Evolutionary conservation across 2,888 invertebrate genomes (phyloP), one percentile per base, ranked within the genome.

Genomic region (Agrochola circellaris): DNA sequence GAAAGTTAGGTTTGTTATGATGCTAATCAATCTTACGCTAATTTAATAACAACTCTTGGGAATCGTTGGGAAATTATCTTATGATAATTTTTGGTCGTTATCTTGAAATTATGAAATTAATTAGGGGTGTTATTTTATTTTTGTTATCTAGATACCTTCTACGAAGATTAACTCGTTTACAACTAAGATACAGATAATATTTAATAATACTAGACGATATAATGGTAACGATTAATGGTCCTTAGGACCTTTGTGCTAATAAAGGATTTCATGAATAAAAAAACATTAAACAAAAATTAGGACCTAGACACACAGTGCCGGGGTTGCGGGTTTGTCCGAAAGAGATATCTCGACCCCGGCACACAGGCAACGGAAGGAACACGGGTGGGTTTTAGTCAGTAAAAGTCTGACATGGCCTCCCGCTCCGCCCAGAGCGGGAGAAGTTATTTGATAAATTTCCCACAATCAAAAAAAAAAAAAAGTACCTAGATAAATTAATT

Each of bases 1-100:
- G 65, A 51, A 75, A 79, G 54, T 82, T 71, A 9, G 17, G 64
- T 61, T 80, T 65, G 42, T 66, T 82, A 75, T 58, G 56, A 58
- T 48, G 71, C 56, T 75, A 61, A 75, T 80, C 80, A 72, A 42
- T 56, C 42, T 72, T 61, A 45, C 60, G 51, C 26, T 61, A 34
- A 69, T 79, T 70, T 67, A 69, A 68, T 78, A 45, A 64, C 48
- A 51, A 45, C 58, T 56, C 6, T 51, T 30, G 11, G 38, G 23
- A 13, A 69, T 34, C 1, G n/a, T 58, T 61, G 34, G 30, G 34
- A 56, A 71, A 60, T 60, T 56, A 64, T 6, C 34, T 58, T 30
- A 42, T 9, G 60, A 30, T 58, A 58, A 54, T 51, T 54, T 80
- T 75, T 61, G 7, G 48, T 67, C 58, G 34, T 61, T 26, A 20